Evolutionary conservation across 2,113 vertebrate species (phyloP).

Genomic region (Phoenicopterus ruber): DNA sequence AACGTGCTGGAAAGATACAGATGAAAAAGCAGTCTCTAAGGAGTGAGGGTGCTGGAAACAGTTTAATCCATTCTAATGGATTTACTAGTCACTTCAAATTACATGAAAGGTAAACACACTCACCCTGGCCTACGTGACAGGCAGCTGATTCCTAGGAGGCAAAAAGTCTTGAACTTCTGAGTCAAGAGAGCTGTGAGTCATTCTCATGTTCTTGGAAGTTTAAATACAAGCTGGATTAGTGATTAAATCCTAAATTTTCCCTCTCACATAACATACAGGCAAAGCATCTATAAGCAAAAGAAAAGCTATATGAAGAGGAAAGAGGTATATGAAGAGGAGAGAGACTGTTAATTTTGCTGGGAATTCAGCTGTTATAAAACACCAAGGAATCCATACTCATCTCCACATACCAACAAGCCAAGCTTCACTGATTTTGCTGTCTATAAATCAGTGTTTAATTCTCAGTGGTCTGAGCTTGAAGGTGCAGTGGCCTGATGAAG

Average conservation of each 20-base stretch:
- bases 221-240: not conserved
- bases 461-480: not conserved
- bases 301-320: not conserved
- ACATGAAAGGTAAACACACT: not conserved
- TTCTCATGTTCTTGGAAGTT: not conserved
- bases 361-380: not conserved
- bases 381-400: not conserved
- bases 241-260: not conserved
- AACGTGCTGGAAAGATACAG: not conserved
- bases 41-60: not conserved
- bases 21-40: not conserved
- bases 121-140: not conserved
- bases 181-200: not conserved
- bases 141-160: not conserved
- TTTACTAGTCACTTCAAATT: not conserved
- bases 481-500: not conserved
- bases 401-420: not conserved
- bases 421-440: not conserved
- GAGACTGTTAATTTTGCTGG: not conserved
- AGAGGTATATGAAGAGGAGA: not conserved
- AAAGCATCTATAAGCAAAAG: not conserved
- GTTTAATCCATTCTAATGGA: not conserved
- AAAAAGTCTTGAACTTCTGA: not conserved
- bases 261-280: not conserved
- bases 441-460: not conserved